Percentiles rank a stretch among this genome's conserved stretches.
Conservation (phyloP, 2,113 vertebrate genomes). For the Suncus etruscus region DNA sequence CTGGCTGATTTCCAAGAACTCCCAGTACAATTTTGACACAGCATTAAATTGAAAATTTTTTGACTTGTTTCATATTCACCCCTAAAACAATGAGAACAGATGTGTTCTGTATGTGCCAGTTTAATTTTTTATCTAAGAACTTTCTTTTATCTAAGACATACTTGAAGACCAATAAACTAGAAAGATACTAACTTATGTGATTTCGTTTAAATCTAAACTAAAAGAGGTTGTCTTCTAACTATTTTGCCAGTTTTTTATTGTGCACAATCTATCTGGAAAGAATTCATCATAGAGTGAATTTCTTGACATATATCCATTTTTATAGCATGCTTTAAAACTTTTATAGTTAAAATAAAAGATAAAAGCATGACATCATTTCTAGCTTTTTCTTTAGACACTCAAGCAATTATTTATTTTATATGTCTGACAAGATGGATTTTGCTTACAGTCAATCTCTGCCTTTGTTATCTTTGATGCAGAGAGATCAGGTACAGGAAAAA, state of each 20-base stretch:
- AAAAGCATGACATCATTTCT: constrained; percentile 67
- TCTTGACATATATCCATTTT: constrained; percentile 44
- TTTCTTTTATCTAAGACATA: background rate
- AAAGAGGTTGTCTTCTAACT: background rate
- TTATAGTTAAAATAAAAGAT: constrained; percentile 60
- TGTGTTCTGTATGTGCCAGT: background rate
- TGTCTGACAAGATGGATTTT: constrained; percentile 33
- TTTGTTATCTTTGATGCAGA: background rate
- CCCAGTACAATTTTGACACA: constrained; percentile 14
- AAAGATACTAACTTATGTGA: constrained; percentile 4
- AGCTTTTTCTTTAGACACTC: background rate
- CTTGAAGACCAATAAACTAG: constrained; percentile 7
- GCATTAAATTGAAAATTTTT: constrained; percentile 24
- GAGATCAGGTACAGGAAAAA: background rate
- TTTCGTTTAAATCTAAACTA: background rate
- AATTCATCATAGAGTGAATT: constrained; percentile 44
- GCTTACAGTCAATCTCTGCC: background rate
- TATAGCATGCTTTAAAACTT: constrained; percentile 65
- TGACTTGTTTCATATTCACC: background rate
- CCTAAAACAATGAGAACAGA: background rate
- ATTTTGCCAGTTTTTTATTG: constrained; percentile 7
- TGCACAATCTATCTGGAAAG: background rate
- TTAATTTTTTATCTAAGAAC: constrained; percentile 21
- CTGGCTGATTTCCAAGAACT: constrained; percentile 37
- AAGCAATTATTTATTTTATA: constrained; percentile 62